phyloP scores from a whole-genome alignment of 2,797 vertebrate genomes.

The Choloepus didactylus region DNA sequence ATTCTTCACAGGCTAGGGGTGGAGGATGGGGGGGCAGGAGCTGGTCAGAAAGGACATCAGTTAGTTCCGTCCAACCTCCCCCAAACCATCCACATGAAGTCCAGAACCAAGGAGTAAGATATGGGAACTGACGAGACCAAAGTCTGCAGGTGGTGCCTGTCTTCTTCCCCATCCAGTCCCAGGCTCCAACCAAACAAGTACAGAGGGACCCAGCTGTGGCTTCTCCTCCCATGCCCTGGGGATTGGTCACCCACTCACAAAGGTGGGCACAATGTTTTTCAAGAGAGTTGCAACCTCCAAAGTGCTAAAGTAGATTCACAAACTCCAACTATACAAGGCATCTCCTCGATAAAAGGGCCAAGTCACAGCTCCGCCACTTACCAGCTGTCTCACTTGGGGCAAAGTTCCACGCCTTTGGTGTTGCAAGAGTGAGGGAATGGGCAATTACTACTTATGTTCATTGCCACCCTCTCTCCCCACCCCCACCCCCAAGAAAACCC shows the following conservation, averaged over 20 bases:
- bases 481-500: background rate
- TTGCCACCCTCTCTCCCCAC: background rate
- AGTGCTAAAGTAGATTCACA: background rate
- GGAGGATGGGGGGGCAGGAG: no score
- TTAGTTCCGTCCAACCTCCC: background rate
- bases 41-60: background rate
- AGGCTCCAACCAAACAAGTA: background rate
- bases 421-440: slow-evolving; percentile 24
- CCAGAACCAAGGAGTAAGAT: background rate
- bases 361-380: background rate
- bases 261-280: background rate
- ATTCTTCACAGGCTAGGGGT: no score
- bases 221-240: background rate
- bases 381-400: background rate
- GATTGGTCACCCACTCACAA: background rate
- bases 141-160: background rate
- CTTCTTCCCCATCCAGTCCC: background rate
- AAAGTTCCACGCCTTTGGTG: background rate
- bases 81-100: background rate
- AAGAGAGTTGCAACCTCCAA: background rate
- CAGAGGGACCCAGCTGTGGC: accelerated
- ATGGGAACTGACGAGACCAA: background rate
- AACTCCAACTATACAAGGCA: background rate
- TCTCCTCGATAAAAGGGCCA: background rate
- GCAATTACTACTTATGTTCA: background rate